A percentile compares a stretch with the other conserved stretches of the same genome.
Evolutionary conservation across 2,797 vertebrate species (phyloP).

Genomic region (Myotis daubentonii): DNA sequence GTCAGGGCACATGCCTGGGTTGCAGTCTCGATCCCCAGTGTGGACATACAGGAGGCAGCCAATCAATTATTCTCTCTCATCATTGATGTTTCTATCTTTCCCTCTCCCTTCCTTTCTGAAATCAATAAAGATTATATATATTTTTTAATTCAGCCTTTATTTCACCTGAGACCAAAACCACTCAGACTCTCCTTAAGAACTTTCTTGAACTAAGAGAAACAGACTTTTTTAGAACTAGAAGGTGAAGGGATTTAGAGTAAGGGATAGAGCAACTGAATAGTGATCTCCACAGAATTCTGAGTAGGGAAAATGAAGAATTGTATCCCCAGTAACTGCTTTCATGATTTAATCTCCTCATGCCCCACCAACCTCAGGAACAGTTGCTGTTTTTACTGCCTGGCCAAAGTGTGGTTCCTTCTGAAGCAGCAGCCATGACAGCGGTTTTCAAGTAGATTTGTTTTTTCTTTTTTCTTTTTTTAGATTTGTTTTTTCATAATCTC

Average conservation of each 20-base stretch:
- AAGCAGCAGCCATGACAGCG: not conserved
- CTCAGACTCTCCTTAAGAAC: slow-evolving; percentile 5
- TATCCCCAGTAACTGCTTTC: not conserved
- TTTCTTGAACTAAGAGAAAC: not conserved
- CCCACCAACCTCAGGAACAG: not conserved
- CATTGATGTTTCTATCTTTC: too few relatives aligned
- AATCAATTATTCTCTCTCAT: too few relatives aligned
- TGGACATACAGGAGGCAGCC: too few relatives aligned
- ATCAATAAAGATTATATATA: too few relatives aligned
- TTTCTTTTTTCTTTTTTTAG: too few relatives aligned
- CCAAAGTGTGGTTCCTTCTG: not conserved
- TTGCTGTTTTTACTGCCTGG: not conserved
- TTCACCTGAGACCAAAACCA: slow-evolving; percentile 19
- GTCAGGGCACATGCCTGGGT: too few relatives aligned
- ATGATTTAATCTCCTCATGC: not conserved
- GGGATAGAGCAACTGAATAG: not conserved
- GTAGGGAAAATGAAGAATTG: not conserved
- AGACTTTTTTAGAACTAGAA: not conserved
- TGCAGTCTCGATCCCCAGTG: too few relatives aligned
- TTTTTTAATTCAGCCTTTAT: not conserved
- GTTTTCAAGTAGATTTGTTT: not conserved
- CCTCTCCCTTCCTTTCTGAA: too few relatives aligned
- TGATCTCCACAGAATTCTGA: not conserved
- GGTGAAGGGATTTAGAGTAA: not conserved
- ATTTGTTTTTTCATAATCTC: not conserved